Base-by-base conservation (phyloP, 2,797 vertebrate species). In the Hipposideros larvatus region DNA sequence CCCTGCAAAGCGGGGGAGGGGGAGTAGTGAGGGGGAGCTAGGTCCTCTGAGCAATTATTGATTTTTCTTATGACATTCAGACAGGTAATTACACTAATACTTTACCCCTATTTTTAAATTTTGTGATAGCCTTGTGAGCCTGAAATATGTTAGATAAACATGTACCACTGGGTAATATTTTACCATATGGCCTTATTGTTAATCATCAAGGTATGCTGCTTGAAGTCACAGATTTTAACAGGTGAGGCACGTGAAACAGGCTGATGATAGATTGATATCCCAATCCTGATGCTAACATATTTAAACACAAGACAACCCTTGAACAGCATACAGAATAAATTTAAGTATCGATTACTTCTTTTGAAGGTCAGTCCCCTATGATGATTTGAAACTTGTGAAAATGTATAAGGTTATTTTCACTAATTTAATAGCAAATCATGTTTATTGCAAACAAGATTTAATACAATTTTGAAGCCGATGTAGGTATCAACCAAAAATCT, bases 291-390 rank as follows among this genome's bases (percentile, higher is more conserved):
- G 83, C 16, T 97, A 94, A 94, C 61, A 13, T 78, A 90, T 87
- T 95, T 87, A 96, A 97, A 59, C 86, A 87, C 15, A 86, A 79
- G 59, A 92, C 65, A 87, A 77, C 15, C 83, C 84, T 89, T 11
- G 11, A 95, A 37, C 4, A 21, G 24, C 55, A 70, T 51, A 22
- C 28, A 91, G 89, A 96, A 97, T 97, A 94, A 88, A 93, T 96
- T 80, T 73, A 95, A 95, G 70, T 88, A 96, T 82, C 34, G 83
- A 97, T 97, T 95, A 59, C 14, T 65, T 87, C 91, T 80, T 94
- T 65, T 94, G 91, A 97, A 97, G 83, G 87, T 94, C 83, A 96
- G 31, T 46, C 31, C 89, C 43, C 59, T 94, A 16, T 95, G 24
- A 86, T 71, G 37, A 91, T 86, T 93, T 92, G 51, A 95, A 87